Conservation (phyloP, 2,888 invertebrate species). For the Hyalella azteca region DNA sequence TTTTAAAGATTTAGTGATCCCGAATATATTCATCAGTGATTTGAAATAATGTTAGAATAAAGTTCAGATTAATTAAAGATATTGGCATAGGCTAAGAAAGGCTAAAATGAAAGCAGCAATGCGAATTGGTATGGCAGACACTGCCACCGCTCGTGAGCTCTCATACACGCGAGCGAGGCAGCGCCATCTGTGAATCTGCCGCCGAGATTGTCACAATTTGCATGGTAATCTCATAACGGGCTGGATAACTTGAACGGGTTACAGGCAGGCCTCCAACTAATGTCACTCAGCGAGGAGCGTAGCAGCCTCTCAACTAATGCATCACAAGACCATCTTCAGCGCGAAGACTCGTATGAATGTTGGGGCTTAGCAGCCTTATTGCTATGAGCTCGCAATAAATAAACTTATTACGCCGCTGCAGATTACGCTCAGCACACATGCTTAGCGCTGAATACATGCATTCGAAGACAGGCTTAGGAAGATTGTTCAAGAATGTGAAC, state of each 20-base stretch:
- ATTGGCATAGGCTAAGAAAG: no score
- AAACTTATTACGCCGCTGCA: background rate
- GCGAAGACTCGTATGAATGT: background rate
- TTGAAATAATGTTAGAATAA: no score
- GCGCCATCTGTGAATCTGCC: conserved; percentile 19
- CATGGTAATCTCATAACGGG: conserved; percentile 23
- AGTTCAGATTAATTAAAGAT: no score
- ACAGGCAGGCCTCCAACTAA: background rate
- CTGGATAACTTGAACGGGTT: background rate
- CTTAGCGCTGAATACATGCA: no score
- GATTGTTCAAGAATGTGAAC: no score
- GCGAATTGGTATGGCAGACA: no score
- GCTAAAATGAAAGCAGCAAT: no score
- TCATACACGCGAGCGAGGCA: background rate
- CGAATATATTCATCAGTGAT: no score
- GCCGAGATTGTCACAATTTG: conserved; percentile 33
- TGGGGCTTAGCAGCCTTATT: background rate
- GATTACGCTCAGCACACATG: no score
- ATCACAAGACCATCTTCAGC: background rate
- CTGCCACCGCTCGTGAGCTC: background rate
- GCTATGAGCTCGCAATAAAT: background rate
- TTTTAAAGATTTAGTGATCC: no score
- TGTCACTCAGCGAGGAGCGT: background rate
- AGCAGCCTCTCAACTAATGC: background rate
- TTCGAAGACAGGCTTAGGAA: no score